phyloP scores from a whole-genome alignment of 2,888 invertebrate species.

The Brenthis hecate region DNA sequence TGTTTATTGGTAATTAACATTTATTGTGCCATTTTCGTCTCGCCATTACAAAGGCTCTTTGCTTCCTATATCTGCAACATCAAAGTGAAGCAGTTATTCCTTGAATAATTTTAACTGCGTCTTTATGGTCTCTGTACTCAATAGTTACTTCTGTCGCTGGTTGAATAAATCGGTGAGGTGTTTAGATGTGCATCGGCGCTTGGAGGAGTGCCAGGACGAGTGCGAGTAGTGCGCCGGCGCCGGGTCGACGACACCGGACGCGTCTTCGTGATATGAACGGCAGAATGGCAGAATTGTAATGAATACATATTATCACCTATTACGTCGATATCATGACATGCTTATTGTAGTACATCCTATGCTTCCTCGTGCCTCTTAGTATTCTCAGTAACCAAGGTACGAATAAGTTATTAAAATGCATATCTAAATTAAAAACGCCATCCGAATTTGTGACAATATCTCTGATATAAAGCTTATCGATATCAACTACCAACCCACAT shows the following conservation, averaged over 20 bases:
- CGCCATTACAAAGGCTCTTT: constrained; percentile 15
- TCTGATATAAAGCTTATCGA: constrained; percentile 4
- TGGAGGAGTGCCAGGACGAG: constrained; percentile 68
- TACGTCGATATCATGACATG: constrained; percentile 7
- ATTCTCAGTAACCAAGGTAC: too few relatives aligned
- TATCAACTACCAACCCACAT: constrained; percentile 20
- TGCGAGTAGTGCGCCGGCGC: constrained; percentile 54
- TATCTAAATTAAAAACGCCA: not conserved
- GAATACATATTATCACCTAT: constrained; percentile 30
- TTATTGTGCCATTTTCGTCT: constrained; percentile 6
- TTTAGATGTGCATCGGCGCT: constrained; percentile 52
- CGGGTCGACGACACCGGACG: constrained; percentile 58
- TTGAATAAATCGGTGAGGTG: constrained; percentile 25
- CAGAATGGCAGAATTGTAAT: constrained; percentile 30
- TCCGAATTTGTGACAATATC: not conserved
- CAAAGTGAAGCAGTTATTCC: constrained; percentile 10
- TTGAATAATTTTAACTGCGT: not conserved
- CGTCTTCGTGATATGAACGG: constrained; percentile 36
- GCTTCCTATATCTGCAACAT: constrained; percentile 17
- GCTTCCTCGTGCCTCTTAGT: too few relatives aligned
- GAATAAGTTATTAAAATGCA: not conserved
- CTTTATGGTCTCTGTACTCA: not conserved
- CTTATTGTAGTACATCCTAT: not conserved
- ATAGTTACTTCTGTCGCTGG: constrained; percentile 1
- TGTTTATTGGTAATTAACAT: not conserved